Conservation (phyloP, 1,140 invertebrate genomes). For the Drosophila paulistorum region DNA sequence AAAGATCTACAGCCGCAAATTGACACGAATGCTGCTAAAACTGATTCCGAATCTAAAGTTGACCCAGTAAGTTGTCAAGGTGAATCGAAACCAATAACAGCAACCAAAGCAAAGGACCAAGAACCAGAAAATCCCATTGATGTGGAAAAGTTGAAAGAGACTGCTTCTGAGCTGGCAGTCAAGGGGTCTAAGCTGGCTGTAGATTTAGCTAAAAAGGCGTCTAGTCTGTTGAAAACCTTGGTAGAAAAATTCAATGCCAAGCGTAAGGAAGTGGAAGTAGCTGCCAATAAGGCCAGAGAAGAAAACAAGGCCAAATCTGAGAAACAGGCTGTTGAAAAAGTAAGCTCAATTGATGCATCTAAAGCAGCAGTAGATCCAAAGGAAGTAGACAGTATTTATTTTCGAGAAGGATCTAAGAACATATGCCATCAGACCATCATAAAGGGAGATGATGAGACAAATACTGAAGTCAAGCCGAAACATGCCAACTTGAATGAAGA, state of each 20-base stretch:
- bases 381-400: not conserved
- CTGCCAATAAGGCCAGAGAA: not conserved
- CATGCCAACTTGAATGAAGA: slow-evolving; percentile 36
- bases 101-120: not conserved
- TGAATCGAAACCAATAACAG: not conserved
- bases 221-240: slow-evolving; percentile 19
- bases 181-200: slow-evolving; percentile 26
- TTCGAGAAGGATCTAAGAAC: slow-evolving; percentile 12
- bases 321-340: not conserved
- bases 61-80: too few relatives aligned
- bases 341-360: not conserved
- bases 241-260: slow-evolving; percentile 5
- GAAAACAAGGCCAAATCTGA: too few relatives aligned
- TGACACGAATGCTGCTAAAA: not conserved
- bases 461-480: slow-evolving; percentile 50
- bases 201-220: slow-evolving; percentile 21
- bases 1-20: slow-evolving; percentile 1
- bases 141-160: slow-evolving; percentile 13
- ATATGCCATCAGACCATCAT: slow-evolving; percentile 63
- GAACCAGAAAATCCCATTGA: not conserved
- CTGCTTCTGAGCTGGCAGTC: slow-evolving; percentile 17
- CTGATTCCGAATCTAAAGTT: not conserved
- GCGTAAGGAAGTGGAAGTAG: not conserved
- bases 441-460: slow-evolving; percentile 11
- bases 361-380: not conserved